Conservation (phyloP, 1,140 invertebrate species). For the Drosophila sulfurigaster region DNA sequence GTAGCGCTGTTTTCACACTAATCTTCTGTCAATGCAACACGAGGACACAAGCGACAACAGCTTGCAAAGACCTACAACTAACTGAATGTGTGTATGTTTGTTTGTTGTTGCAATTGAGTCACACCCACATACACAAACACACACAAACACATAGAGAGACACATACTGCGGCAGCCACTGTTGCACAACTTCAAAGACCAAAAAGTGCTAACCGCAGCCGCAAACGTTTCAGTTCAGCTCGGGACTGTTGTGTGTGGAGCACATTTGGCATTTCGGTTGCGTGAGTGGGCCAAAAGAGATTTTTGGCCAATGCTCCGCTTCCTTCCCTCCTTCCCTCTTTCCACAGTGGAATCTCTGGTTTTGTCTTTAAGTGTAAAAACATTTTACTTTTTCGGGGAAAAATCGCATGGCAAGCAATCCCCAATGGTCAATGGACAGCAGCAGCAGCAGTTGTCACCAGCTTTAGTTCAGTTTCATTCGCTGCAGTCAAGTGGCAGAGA, state of each 20-base stretch:
- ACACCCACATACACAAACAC: conserved; percentile 6
- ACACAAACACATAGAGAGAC: conserved; percentile 8
- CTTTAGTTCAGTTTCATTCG: conserved; percentile 33
- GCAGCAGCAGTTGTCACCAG: conserved; percentile 64
- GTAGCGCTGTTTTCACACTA: conserved; percentile 79
- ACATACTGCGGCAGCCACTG: conserved; percentile 30
- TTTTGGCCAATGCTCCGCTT: conserved; percentile 23
- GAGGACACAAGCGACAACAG: conserved; percentile 79
- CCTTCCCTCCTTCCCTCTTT: not conserved
- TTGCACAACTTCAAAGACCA: conserved; percentile 72
- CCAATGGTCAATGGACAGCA: conserved; percentile 26
- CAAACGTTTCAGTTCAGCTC: conserved; percentile 72
- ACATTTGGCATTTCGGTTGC: conserved; percentile 37
- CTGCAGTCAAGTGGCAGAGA: conserved; percentile 70
- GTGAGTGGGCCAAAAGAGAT: conserved; percentile 51
- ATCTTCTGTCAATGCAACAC: conserved; percentile 81
- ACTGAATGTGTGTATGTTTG: conserved; percentile 3
- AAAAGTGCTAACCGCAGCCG: conserved; percentile 80
- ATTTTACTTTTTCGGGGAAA: conserved; percentile 74
- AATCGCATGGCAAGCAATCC: conserved; percentile 52
- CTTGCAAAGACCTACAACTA: conserved; percentile 58
- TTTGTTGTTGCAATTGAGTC: conserved; percentile 31
- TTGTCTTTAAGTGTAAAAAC: conserved; percentile 83
- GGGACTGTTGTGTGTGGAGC: not conserved
- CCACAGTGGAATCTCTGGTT: conserved; percentile 58